phyloP scores from a whole-genome alignment of 64 coral and sea anemone species.

The Montipora efflorescens region DNA sequence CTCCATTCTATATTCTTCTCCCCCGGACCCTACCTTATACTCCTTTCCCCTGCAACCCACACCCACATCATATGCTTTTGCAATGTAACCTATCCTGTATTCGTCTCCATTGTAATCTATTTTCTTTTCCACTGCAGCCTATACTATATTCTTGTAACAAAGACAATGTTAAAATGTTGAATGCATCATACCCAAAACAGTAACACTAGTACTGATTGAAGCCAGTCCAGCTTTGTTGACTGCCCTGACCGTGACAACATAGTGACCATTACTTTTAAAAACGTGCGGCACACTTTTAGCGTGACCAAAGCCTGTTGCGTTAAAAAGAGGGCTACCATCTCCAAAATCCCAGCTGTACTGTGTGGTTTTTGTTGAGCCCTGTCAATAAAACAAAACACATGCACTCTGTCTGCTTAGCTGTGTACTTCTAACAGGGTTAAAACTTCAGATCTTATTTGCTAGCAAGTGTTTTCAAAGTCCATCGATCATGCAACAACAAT shows the following conservation, averaged over 20 bases:
- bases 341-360: constrained; percentile 71
- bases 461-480: no score
- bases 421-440: no score
- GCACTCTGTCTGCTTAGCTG: no score
- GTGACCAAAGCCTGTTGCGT: constrained; percentile 29
- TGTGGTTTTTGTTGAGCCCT: constrained; percentile 67
- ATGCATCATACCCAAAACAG: constrained; percentile 25
- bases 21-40: no score
- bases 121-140: no score
- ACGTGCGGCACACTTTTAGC: constrained; percentile 17
- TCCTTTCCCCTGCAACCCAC: no score
- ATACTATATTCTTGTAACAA: not conserved
- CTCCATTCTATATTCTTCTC: no score
- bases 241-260: constrained; percentile 43
- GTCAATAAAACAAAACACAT: not conserved
- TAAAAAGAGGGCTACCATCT: not conserved
- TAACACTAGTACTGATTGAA: not conserved
- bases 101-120: no score
- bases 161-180: not conserved
- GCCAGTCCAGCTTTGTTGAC: constrained; percentile 7
- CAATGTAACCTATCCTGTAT: no score
- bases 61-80: no score
- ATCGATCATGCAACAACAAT: no score
- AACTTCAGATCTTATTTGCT: no score
- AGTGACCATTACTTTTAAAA: constrained; percentile 29